These are phyloP conservation scores for Podarcis raffonei DNA, from an alignment of 2,113 vertebrate species.

Conservation along the genomic window DNA sequence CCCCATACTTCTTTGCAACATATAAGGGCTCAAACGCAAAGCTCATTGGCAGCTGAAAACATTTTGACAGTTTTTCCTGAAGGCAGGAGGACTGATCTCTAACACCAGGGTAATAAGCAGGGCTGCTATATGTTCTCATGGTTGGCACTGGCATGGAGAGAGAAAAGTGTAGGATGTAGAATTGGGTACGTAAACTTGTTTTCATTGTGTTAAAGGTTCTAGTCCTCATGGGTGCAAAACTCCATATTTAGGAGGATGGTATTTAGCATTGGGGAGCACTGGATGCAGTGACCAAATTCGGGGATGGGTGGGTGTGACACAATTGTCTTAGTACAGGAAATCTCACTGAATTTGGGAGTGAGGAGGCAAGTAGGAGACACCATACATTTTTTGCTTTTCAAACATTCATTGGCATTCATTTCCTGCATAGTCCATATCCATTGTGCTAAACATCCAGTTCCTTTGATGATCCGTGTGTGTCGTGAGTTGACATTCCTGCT, in stretches of 20 bases:
- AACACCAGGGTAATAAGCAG: not conserved
- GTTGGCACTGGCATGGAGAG: not conserved
- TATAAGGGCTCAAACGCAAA: not conserved
- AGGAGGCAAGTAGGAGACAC: not conserved
- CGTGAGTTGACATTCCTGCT: not conserved
- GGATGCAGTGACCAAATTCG: not conserved
- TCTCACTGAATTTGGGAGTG: too few relatives aligned
- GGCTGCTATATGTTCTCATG: not conserved
- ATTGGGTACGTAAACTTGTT: not conserved
- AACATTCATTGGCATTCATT: not conserved
- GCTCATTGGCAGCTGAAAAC: not conserved
- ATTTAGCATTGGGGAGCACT: not conserved
- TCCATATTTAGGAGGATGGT: not conserved
- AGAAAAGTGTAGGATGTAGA: not conserved
- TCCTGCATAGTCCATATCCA: not conserved
- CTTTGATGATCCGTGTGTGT: not conserved
- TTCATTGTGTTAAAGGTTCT: not conserved
- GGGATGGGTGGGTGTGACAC: too few relatives aligned
- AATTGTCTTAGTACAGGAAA: too few relatives aligned
- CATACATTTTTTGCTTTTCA: not conserved
- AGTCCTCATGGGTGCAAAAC: not conserved
- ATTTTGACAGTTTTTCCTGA: not conserved
- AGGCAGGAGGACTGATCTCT: not conserved
- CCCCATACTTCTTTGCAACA: not conserved
- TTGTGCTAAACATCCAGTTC: not conserved